These are phyloP conservation scores for Daboia siamensis DNA, from an alignment of 2,113 vertebrate genomes.

Conservation along the genomic window DNA sequence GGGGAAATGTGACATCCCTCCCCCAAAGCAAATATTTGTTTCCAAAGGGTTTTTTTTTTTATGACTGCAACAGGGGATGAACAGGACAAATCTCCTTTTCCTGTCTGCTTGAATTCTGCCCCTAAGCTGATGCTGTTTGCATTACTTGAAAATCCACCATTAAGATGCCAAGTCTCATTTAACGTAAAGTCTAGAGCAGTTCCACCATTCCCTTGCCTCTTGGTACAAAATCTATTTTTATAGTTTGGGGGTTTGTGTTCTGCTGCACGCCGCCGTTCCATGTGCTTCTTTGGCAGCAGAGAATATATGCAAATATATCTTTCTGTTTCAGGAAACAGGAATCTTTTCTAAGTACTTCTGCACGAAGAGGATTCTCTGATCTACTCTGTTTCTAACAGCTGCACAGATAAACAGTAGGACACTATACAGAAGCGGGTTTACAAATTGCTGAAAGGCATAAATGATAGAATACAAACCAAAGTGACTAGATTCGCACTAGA, in stretches of 20 bases:
- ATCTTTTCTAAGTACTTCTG: neutral
- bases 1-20: neutral
- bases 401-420: neutral
- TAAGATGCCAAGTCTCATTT: neutral
- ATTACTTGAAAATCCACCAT: neutral
- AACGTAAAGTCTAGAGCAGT: neutral
- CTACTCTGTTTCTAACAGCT: neutral
- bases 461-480: neutral
- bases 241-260: neutral
- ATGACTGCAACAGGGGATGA: neutral
- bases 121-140: neutral
- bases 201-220: neutral
- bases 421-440: neutral
- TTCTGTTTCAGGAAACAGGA: neutral
- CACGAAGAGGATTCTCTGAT: neutral
- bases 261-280: neutral
- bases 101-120: too few relatives aligned
- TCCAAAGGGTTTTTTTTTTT: neutral
- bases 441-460: neutral
- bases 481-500: neutral
- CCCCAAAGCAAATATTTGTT: neutral
- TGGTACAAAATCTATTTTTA: neutral
- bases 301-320: neutral
- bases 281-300: neutral
- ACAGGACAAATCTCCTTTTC: neutral